These are phyloP conservation scores for Buteo buteo DNA, from an alignment of 2,113 vertebrate species.

Conservation along the genomic window DNA sequence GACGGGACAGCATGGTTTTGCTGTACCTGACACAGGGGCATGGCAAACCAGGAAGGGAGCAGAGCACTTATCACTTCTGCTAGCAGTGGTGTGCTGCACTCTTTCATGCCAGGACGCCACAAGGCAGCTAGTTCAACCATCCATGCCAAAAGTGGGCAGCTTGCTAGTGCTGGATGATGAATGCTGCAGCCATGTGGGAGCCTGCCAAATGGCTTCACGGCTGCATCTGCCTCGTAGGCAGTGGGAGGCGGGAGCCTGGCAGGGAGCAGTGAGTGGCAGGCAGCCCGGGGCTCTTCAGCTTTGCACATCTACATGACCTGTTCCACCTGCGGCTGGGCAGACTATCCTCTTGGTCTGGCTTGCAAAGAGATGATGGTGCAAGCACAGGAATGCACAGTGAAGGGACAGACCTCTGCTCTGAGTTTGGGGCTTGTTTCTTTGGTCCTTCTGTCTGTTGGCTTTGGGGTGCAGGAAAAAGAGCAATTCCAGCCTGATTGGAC, in stretches of 20 bases:
- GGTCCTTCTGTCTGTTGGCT: background rate
- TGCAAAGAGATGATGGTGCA: background rate
- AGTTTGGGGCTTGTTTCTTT: background rate
- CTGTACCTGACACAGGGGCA: background rate
- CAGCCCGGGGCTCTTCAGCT: background rate
- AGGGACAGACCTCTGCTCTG: background rate
- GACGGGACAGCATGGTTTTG: background rate
- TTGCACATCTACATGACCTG: background rate
- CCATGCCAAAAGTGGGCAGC: background rate
- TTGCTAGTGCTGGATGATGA: background rate
- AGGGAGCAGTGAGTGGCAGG: background rate
- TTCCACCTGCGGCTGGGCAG: background rate
- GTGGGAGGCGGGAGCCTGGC: background rate
- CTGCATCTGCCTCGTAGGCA: background rate
- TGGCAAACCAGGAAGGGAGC: background rate
- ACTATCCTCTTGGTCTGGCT: background rate
- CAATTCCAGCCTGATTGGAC: background rate
- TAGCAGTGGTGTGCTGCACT: background rate
- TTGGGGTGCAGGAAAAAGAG: background rate
- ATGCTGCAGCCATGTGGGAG: background rate
- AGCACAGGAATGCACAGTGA: rapidly evolving
- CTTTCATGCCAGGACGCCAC: background rate
- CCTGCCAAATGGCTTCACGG: background rate
- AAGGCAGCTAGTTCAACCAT: background rate
- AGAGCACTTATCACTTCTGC: background rate